Evolutionary conservation across 2,888 invertebrate genomes (phyloP).

Genomic region (Volucella inflata): DNA sequence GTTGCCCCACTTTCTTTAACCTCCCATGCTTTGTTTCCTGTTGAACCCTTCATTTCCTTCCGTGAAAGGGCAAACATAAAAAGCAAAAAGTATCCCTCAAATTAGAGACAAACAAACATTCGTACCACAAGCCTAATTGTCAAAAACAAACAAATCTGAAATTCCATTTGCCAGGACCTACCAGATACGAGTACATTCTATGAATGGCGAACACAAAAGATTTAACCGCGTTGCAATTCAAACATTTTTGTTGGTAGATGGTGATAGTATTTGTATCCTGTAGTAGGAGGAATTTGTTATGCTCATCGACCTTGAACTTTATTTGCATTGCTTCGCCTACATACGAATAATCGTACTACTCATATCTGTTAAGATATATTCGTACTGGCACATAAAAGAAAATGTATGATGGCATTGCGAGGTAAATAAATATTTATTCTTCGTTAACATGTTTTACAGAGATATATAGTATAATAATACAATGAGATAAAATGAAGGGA

Average conservation of each 20-base stretch:
- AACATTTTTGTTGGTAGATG: constrained; percentile 2
- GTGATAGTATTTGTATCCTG: too few species aligned
- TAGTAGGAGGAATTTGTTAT: constrained; percentile 22
- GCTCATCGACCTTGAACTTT: constrained; percentile 48
- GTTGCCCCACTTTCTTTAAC: too few species aligned
- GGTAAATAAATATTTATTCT: constrained; percentile 52
- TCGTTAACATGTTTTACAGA: constrained; percentile 48
- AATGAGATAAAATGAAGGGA: neutral
- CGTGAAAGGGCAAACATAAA: too few species aligned
- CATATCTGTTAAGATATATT: neutral
- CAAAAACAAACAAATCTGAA: neutral
- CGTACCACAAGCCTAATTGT: constrained; percentile 11
- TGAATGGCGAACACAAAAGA: constrained; percentile 7
- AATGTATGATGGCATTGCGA: constrained; percentile 27
- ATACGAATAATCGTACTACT: neutral
- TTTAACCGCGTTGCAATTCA: constrained; percentile 9
- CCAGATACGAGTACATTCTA: too few species aligned
- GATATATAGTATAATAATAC: constrained; percentile 38
- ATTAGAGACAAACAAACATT: too few species aligned
- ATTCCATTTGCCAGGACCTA: constrained; percentile 1
- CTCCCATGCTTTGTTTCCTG: too few species aligned
- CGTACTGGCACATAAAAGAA: constrained; percentile 22
- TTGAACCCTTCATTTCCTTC: too few species aligned
- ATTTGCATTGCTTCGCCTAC: constrained; percentile 35
- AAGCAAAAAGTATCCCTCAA: too few species aligned